Percentiles rank a stretch among this genome's conserved stretches.
These are phyloP conservation scores for Ctenosaura bakeri DNA, from an alignment of 2,797 vertebrate species.

Conservation along the genomic window DNA sequence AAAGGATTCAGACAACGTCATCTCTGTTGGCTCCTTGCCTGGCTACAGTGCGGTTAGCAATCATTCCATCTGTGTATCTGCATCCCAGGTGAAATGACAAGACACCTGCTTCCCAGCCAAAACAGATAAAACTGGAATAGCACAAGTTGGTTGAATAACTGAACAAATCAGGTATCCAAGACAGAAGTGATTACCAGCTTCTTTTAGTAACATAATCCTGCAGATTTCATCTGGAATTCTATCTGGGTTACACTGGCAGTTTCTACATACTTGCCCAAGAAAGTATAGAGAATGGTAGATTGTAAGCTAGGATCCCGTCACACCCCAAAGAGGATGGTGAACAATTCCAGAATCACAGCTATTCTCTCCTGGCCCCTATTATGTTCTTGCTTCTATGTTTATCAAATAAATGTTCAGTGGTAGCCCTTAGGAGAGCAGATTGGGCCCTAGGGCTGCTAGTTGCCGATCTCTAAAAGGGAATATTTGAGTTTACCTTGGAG, in stretches of 20 bases:
- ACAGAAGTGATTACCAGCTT: not conserved
- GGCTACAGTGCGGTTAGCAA: not conserved
- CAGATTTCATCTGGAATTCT: not conserved
- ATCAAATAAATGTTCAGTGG: too few relatives aligned
- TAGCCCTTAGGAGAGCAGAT: too few relatives aligned
- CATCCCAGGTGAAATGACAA: not conserved
- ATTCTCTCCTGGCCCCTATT: too few relatives aligned
- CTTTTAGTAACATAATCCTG: not conserved
- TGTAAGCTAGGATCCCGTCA: too few relatives aligned
- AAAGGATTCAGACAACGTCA: not conserved
- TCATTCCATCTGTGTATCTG: not conserved
- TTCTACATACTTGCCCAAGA: too few relatives aligned
- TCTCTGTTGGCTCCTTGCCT: not conserved
- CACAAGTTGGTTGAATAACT: not conserved
- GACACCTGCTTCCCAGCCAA: too few relatives aligned
- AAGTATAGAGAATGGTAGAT: too few relatives aligned
- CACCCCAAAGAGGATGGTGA: too few relatives aligned
- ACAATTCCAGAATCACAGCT: too few relatives aligned
- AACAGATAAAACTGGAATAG: not conserved
- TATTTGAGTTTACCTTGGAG: too few relatives aligned
- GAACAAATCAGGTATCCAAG: not conserved
- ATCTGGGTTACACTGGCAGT: too few relatives aligned
- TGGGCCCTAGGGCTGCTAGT: not conserved
- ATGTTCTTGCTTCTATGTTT: too few relatives aligned
- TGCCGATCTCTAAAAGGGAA: not conserved